Conservation (phyloP, 2,888 invertebrate species). For the Papilio gigon region DNA sequence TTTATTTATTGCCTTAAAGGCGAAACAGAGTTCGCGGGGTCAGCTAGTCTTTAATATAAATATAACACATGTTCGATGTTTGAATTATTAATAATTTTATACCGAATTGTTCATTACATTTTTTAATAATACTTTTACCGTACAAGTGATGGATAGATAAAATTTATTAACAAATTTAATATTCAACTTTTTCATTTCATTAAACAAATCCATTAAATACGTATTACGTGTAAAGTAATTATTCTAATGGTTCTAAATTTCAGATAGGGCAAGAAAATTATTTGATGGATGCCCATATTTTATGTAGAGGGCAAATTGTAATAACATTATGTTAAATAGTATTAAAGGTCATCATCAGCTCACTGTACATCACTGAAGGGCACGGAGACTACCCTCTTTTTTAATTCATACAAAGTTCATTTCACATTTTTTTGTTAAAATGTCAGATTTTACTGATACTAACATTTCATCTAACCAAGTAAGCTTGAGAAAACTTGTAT, state of each 20-base stretch:
- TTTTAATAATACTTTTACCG: neutral
- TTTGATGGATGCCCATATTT: conserved; percentile 18
- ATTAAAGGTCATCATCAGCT: no score
- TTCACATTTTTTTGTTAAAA: no score
- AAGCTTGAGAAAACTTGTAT: no score
- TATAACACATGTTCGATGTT: no score
- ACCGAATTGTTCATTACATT: neutral
- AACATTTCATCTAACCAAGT: no score
- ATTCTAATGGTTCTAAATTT: conserved; percentile 17
- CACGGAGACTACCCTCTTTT: no score
- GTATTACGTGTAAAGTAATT: conserved; percentile 12
- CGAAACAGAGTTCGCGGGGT: no score
- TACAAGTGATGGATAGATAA: neutral
- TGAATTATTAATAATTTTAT: neutral
- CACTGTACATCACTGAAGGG: no score
- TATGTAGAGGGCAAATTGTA: neutral
- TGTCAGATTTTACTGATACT: no score
- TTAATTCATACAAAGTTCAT: no score
- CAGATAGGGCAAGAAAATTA: conserved; percentile 9
- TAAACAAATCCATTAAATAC: conserved; percentile 10
- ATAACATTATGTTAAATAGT: neutral
- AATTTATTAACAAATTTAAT: neutral
- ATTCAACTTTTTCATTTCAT: conserved; percentile 7
- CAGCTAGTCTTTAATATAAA: no score
- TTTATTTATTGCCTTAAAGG: no score